Base-by-base conservation (phyloP, 2,113 vertebrate genomes). In the Boulengeromyrus knoepffleri region DNA sequence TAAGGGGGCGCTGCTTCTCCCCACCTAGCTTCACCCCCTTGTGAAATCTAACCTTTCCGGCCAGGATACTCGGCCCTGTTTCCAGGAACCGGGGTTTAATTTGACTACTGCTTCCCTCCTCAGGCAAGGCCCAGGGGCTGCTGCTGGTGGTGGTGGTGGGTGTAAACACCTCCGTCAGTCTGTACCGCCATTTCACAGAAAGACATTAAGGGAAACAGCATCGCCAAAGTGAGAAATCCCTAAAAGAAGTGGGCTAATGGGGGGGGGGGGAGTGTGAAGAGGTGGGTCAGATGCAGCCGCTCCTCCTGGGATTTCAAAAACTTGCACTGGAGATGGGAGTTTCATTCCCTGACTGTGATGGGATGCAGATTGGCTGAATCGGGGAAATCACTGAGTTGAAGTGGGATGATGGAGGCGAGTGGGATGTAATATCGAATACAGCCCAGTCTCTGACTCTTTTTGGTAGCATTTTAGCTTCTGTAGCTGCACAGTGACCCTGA, bases 201-300 rank as follows among this genome's bases (percentile, higher is more conserved):
- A 42, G 42, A 90, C 85, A 89, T 74, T 91, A 39, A 52, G 39
- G 49, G 88, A 52, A 89, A 92, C 50, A 39, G 74, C 31, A 62
- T 47, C 39, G 46, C 90, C 87, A 74, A 53, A 91, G 90, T 88
- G 84, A 90, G 46, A 91, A 90, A 85, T 27, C 52, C 45, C 66
- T 89, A 58, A 90, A 90, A 92, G 89, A 83, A 85, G 87, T 42
- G 50, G 56, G 2, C 45, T 56, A 56, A 88, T 89, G 58, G 77
- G 77, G 88, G 52, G 2, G 15, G 49, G 12, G 1, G 56, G 74
- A 5, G 87, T 53, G 56, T n/a, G 13, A 24, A 50, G 84, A 13
- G 36, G 74, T 13, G 17, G 31, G 12, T 80, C 13, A 36, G 12
- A 80, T 36, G 74, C 74, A 39, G 36, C 10, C 10, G 36, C 39